Evolutionary conservation across 1,140 invertebrate genomes (phyloP).

Genomic region (Ephestia elutella): DNA sequence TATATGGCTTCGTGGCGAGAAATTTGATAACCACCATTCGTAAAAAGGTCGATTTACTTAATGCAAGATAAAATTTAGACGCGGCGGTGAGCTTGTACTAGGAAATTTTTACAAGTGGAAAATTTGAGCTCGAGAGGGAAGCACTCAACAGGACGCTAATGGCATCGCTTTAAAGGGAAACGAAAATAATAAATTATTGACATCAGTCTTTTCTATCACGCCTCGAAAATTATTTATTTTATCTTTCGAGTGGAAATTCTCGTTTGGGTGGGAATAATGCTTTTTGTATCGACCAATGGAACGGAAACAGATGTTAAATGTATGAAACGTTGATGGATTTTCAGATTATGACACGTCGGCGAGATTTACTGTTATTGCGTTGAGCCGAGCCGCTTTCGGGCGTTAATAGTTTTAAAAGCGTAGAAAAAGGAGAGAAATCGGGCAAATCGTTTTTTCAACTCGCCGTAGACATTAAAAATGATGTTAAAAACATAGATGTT

Average conservation of each 20-base stretch:
- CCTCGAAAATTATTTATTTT: slow-evolving; percentile 46
- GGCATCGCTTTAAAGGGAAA: slow-evolving; percentile 54
- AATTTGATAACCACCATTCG: slow-evolving; percentile 33
- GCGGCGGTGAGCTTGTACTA: slow-evolving; percentile 30
- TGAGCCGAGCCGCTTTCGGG: neutral
- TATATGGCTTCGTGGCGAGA: slow-evolving; percentile 14
- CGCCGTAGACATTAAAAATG: too few species aligned
- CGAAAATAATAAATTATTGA: slow-evolving; percentile 68
- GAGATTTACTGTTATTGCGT: slow-evolving; percentile 34
- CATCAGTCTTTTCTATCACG: slow-evolving; percentile 49
- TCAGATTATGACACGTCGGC: slow-evolving; percentile 19
- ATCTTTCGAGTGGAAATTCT: slow-evolving; percentile 21
- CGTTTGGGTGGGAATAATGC: slow-evolving; percentile 30
- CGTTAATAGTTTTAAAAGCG: slow-evolving; percentile 2
- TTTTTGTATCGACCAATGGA: slow-evolving; percentile 39
- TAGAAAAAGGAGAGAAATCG: neutral
- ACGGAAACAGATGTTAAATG: slow-evolving; percentile 41
- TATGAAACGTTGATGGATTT: slow-evolving; percentile 39
- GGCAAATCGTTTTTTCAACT: slow-evolving; percentile 18
- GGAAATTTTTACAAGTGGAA: slow-evolving; percentile 36
- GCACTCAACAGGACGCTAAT: slow-evolving; percentile 54
- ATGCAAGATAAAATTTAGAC: slow-evolving; percentile 42
- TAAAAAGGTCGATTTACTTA: slow-evolving; percentile 32
- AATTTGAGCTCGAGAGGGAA: slow-evolving; percentile 34
- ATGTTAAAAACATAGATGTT: too few species aligned